Evolutionary conservation across 92 coral and sea anemone species (phyloP), one percentile per base, ranked within the genome.

Genomic region (Bergia puertoricense): DNA sequence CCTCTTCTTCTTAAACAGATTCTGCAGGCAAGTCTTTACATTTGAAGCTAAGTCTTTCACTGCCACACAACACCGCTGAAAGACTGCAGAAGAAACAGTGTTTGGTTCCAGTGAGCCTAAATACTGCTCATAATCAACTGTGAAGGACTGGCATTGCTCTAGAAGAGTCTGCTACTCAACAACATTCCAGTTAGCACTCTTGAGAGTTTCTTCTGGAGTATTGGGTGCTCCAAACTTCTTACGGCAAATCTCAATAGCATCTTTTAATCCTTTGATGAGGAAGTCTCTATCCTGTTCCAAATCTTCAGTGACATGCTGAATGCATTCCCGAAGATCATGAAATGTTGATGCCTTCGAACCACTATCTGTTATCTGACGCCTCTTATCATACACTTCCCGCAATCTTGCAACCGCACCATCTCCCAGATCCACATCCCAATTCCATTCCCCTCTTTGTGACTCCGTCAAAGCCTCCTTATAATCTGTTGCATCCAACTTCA

Each of bases 401-500:
- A 71, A 9, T 71, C 76, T 36, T 71, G 76, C 65, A 54, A 85
- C 50, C 23, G 41, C 74, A 42, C 88, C 88, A 85, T 85, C 54
- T 85, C 88, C 88, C 2, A 85, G 80, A 48, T 82, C 74, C 6
- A 75, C 71, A 41, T 89, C 88, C n/a, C 91, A 88, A 83, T 75
- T 82, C 91, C 91, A 89, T 9, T 38, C 91, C 43, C 44, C 75
- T 15, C 85, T 39, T 1, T 37, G 18, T 6, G 91, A 89, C 16
- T 89, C 88, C 91, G 81, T 89, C 44, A 89, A 22, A 36, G 66
- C 88, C 79, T 74, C 74, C 73, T 85, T 89, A 0, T 80, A 9
- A 56, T 90, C 89, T 57, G 85, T 85, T 38, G 86, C 83, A 86
- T 90, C 92, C 13, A 74, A 71, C 62, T 90, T 90, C 1, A 90